These are phyloP conservation scores for Tamandua tetradactyla DNA, from an alignment of 2,797 vertebrate genomes.

Conservation along the genomic window DNA sequence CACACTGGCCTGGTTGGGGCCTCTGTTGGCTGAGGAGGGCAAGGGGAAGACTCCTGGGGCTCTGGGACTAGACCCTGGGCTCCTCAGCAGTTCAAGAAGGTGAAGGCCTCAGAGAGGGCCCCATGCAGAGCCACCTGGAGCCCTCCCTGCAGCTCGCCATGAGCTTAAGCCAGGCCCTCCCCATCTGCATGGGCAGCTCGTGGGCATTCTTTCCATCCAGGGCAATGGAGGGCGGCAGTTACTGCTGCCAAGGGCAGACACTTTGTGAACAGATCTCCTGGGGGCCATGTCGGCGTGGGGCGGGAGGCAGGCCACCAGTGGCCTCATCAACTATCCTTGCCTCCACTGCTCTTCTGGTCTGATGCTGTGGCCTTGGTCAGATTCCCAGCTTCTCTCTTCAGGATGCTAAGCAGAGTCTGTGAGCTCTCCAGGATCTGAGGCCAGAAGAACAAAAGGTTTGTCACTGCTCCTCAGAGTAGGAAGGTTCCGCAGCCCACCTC, in stretches of 20 bases:
- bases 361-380: conserved; percentile 89
- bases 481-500: neutral
- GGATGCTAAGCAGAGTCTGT: conserved; percentile 91
- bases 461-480: neutral
- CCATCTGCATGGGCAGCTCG: neutral
- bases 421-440: conserved; percentile 95
- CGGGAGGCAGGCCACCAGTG: fast-evolving
- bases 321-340: conserved; percentile 68
- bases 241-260: neutral
- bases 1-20: neutral
- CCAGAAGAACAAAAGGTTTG: conserved; percentile 32
- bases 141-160: neutral
- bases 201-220: neutral
- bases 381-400: conserved; percentile 92
- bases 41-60: neutral
- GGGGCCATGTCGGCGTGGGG: neutral
- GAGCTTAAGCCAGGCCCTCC: neutral
- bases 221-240: neutral
- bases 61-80: neutral
- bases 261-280: neutral
- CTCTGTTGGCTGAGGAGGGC: neutral
- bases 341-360: conserved; percentile 69
- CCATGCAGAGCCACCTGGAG: neutral
- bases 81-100: neutral
- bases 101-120: neutral